Percentiles rank a stretch among this genome's conserved stretches.
These are phyloP conservation scores for Lordiphosa collinella DNA, from an alignment of 1,140 invertebrate species.

Conservation along the genomic window DNA sequence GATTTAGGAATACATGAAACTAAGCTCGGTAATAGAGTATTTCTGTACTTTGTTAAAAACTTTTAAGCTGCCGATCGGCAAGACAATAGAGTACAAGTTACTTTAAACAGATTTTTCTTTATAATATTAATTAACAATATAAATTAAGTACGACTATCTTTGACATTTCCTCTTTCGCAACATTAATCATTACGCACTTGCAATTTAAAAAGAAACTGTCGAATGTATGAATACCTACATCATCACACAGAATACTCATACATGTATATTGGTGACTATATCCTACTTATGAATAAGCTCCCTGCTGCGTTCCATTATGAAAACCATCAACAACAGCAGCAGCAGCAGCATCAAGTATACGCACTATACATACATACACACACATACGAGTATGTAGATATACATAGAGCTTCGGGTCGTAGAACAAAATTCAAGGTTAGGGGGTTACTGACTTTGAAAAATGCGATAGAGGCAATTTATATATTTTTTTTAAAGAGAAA, in stretches of 20 bases:
- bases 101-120: no score
- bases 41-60: no score
- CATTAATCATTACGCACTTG: conserved; percentile 52
- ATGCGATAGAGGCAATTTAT: conserved; percentile 65
- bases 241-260: not conserved
- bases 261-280: conserved; percentile 13
- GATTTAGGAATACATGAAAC: no score
- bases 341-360: conserved; percentile 7
- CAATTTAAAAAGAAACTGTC: conserved; percentile 24
- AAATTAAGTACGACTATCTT: no score
- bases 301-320: conserved; percentile 63
- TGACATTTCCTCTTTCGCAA: not conserved
- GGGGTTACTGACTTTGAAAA: conserved; percentile 78
- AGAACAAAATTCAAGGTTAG: conserved; percentile 74
- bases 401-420: conserved; percentile 32
- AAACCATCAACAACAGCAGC: conserved; percentile 31
- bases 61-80: no score
- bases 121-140: not conserved
- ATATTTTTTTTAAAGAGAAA: conserved; percentile 20
- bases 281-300: conserved; percentile 17
- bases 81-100: no score
- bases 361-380: conserved; percentile 8
- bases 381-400: not conserved
- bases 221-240: conserved; percentile 7
- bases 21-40: no score